Evolutionary conservation across 2,113 vertebrate species (phyloP).

Genomic region (Apeltes quadracus): DNA sequence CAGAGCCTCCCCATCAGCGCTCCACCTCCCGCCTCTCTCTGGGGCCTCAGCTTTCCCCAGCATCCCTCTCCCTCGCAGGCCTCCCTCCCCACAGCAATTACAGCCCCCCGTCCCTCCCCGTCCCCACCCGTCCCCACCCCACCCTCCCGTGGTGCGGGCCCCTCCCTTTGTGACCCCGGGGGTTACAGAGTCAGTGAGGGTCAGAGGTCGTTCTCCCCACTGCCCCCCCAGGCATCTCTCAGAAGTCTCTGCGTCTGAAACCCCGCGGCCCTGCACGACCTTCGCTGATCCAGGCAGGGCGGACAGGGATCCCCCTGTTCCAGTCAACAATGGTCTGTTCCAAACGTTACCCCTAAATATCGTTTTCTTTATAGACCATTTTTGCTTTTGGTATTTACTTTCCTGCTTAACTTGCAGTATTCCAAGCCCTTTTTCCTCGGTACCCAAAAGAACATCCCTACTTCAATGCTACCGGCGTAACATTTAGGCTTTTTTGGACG

Average conservation of each 20-base stretch:
- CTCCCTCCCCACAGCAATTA: too few species aligned
- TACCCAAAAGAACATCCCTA: background rate
- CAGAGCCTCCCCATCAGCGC: slow-evolving; percentile 66
- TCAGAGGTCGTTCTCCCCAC: slow-evolving; percentile 68
- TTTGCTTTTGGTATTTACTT: slow-evolving; percentile 16
- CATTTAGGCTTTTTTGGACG: background rate
- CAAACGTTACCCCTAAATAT: slow-evolving; percentile 28
- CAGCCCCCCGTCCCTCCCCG: slow-evolving; percentile 35
- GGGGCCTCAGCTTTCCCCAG: slow-evolving; percentile 64
- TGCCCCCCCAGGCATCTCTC: slow-evolving; percentile 72
- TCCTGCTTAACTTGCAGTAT: background rate
- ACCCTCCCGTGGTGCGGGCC: slow-evolving; percentile 39
- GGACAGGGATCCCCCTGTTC: slow-evolving; percentile 25
- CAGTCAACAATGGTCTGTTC: slow-evolving; percentile 42
- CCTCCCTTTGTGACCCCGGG: slow-evolving; percentile 64
- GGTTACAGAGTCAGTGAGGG: slow-evolving; percentile 63
- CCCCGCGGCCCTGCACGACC: slow-evolving; percentile 53
- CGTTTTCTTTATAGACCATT: slow-evolving; percentile 14
- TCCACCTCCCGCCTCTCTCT: slow-evolving; percentile 50
- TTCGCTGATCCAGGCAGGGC: slow-evolving; percentile 2
- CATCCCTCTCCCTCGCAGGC: slow-evolving; percentile 36
- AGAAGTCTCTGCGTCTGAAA: slow-evolving; percentile 67
- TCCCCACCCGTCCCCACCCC: slow-evolving; percentile 42
- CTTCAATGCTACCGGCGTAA: background rate
- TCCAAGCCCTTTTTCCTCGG: background rate